phyloP scores from a whole-genome alignment of 2,888 invertebrate species.

The Eumerus sabulonum region DNA sequence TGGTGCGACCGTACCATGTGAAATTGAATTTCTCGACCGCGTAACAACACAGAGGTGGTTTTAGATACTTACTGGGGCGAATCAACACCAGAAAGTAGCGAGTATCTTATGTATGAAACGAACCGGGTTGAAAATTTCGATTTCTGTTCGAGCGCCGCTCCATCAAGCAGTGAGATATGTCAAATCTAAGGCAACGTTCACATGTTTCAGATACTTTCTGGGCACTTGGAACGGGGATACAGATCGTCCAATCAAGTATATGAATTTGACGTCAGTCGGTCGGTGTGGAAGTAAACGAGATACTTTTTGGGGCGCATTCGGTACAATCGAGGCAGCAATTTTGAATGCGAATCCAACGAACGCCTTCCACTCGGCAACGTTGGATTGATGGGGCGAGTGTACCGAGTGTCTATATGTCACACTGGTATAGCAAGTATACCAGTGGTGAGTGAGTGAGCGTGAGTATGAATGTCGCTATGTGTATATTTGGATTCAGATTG shows the following conservation, averaged over 20 bases:
- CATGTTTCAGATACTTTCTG: conserved; percentile 75
- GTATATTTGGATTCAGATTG: conserved; percentile 46
- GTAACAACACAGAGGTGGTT: conserved; percentile 69
- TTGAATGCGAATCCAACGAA: conserved; percentile 73
- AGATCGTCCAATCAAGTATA: conserved; percentile 73
- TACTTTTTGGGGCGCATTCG: conserved; percentile 72
- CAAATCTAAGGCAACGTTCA: conserved; percentile 74
- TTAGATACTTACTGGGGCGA: conserved; percentile 75
- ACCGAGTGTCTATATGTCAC: conserved; percentile 74
- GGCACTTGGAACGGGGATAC: conserved; percentile 76
- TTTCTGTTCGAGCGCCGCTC: conserved; percentile 75
- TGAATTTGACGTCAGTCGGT: conserved; percentile 57
- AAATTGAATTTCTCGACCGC: conserved; percentile 18
- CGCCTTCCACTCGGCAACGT: conserved; percentile 72
- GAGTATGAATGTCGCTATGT: conserved; percentile 63
- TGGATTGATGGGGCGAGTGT: conserved; percentile 73
- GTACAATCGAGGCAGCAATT: conserved; percentile 74
- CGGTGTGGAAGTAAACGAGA: conserved; percentile 63
- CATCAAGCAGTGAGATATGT: conserved; percentile 78
- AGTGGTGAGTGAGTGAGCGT: conserved; percentile 67
- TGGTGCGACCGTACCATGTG: conserved; percentile 55
- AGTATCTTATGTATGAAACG: conserved; percentile 68
- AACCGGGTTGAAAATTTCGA: conserved; percentile 67
- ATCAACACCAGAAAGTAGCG: conserved; percentile 75
- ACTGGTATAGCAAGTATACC: conserved; percentile 73